Conservation (phyloP, 2,113 vertebrate genomes). For the Triplophysa tibetana region DNA sequence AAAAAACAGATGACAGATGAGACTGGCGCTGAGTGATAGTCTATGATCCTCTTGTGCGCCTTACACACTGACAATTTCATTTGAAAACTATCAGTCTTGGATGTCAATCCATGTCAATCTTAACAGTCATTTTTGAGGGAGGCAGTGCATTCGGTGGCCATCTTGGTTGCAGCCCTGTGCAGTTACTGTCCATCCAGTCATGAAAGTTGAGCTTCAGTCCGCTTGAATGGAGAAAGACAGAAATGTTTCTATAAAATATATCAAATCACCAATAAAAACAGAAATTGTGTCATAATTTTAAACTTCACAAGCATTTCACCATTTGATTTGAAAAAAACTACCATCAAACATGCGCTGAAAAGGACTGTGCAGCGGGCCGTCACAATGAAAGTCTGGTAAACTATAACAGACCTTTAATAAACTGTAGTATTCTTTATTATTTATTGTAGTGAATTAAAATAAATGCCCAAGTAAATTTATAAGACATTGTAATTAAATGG, state of each 20-base stretch:
- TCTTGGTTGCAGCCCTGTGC: neutral
- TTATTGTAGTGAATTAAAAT: too few species aligned
- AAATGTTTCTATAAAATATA: neutral
- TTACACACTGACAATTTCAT: conserved; percentile 27
- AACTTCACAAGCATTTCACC: too few species aligned
- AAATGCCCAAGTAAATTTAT: too few species aligned
- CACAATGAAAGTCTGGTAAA: too few species aligned
- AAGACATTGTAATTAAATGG: too few species aligned
- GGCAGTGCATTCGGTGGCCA: neutral
- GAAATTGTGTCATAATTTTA: too few species aligned
- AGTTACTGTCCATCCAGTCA: conserved; percentile 2
- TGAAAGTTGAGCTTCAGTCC: neutral
- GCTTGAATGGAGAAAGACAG: neutral
- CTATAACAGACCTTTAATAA: too few species aligned
- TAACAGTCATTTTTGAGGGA: conserved; percentile 1
- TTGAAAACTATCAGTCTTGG: conserved; percentile 27
- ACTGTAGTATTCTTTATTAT: too few species aligned
- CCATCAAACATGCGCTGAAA: too few species aligned
- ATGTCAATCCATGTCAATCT: conserved; percentile 22
- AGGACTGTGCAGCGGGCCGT: too few species aligned
- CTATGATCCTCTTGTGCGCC: neutral
- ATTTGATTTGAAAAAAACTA: too few species aligned
- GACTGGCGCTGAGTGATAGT: conserved; percentile 3
- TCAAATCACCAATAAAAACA: too few species aligned
- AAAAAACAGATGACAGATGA: conserved; percentile 11